Evolutionary conservation across 2,888 invertebrate genomes (phyloP).

Genomic region (Nomada flava): DNA sequence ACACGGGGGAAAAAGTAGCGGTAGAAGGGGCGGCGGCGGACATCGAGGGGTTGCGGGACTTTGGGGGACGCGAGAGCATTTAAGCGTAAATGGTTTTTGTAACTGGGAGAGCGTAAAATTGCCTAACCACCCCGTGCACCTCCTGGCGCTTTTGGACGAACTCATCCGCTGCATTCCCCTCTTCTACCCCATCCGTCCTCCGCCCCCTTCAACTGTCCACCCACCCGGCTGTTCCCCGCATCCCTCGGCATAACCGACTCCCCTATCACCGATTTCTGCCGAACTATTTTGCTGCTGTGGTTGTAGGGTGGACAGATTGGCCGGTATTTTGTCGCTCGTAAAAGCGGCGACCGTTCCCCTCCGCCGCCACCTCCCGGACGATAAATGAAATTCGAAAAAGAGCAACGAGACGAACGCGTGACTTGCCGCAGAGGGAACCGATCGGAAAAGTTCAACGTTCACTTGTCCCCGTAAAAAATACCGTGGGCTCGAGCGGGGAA

Average conservation of each 20-base stretch:
- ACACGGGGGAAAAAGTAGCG: slow-evolving; percentile 60
- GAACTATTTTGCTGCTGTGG: slow-evolving; percentile 80
- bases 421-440: slow-evolving; percentile 19
- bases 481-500: not conserved
- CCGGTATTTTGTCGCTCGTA: slow-evolving; percentile 81
- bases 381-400: slow-evolving; percentile 65
- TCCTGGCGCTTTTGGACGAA: slow-evolving; percentile 77
- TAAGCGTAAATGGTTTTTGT: slow-evolving; percentile 84
- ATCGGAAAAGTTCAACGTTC: not conserved
- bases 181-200: slow-evolving; percentile 18
- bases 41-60: slow-evolving; percentile 73
- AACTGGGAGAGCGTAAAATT: slow-evolving; percentile 84
- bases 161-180: slow-evolving; percentile 71
- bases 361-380: not conserved
- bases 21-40: slow-evolving; percentile 48
- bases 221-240: slow-evolving; percentile 37
- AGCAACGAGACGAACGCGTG: slow-evolving; percentile 35
- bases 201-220: slow-evolving; percentile 43
- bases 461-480: not conserved
- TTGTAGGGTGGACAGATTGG: slow-evolving; percentile 80
- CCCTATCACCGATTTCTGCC: slow-evolving; percentile 77
- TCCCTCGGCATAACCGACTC: slow-evolving; percentile 59
- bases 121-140: slow-evolving; percentile 81
- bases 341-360: slow-evolving; percentile 67
- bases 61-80: slow-evolving; percentile 79